phyloP scores from a whole-genome alignment of 37 sponge, comb jelly and placozoan genomes.

The Corticium candelabrum region DNA sequence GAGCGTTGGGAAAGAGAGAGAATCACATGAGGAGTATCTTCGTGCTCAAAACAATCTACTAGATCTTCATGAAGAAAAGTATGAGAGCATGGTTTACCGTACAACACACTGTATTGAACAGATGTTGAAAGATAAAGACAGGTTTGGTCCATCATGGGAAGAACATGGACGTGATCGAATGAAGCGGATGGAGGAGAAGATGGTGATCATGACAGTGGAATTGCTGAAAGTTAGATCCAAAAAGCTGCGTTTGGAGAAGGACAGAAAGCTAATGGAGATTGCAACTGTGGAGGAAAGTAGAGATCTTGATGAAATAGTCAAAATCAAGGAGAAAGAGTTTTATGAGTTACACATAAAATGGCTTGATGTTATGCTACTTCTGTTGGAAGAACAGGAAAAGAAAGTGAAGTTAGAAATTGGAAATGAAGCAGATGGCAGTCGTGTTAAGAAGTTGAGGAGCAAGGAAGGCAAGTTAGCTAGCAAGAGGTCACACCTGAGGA shows the following conservation, averaged over 20 bases:
- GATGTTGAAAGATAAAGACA: background rate
- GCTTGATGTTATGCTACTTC: background rate
- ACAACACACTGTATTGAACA: background rate
- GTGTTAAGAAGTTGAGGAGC: background rate
- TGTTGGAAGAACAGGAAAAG: background rate
- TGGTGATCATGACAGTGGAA: background rate
- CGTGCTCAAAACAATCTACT: background rate
- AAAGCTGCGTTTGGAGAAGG: background rate
- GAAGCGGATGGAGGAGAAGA: background rate
- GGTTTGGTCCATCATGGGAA: background rate
- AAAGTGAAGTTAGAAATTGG: background rate
- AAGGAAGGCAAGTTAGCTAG: background rate
- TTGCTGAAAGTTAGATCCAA: background rate
- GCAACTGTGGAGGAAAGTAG: background rate
- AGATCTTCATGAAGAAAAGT: background rate
- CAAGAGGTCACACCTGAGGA: background rate
- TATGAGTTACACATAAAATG: background rate
- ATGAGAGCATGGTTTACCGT: background rate
- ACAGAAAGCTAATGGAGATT: background rate
- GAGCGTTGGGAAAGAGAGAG: background rate
- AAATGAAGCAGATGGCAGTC: background rate
- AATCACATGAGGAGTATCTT: background rate
- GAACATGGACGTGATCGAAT: background rate
- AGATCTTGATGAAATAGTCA: background rate
- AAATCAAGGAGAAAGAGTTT: background rate